Percentiles rank a stretch among this genome's conserved stretches.
These are phyloP conservation scores for Drosophila saltans DNA, from an alignment of 1,140 invertebrate species.

Conservation along the genomic window DNA sequence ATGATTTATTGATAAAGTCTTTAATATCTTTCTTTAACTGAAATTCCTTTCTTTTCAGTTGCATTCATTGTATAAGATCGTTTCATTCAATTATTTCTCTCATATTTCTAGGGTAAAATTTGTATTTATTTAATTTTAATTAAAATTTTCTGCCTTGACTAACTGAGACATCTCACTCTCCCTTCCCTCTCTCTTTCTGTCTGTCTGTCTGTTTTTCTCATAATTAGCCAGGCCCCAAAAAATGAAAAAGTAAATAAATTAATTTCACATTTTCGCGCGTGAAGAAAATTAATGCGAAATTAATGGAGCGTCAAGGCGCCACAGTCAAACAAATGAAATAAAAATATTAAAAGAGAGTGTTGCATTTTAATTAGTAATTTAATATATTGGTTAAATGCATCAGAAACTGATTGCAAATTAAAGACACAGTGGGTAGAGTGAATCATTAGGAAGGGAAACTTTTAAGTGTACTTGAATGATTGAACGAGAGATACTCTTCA, in stretches of 20 bases:
- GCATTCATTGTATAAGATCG: background rate
- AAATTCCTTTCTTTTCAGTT: background rate
- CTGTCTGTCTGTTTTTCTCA: background rate
- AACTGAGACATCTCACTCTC: slow-evolving; percentile 1
- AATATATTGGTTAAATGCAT: slow-evolving; percentile 56
- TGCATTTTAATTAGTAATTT: slow-evolving; percentile 73
- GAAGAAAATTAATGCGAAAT: slow-evolving; percentile 78
- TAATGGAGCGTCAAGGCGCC: slow-evolving; percentile 75
- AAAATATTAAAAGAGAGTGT: slow-evolving; percentile 23
- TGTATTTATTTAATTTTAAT: slow-evolving; percentile 59
- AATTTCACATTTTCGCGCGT: slow-evolving; percentile 74
- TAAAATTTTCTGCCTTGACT: slow-evolving; percentile 23
- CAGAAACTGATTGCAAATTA: slow-evolving; percentile 9
- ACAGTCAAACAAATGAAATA: slow-evolving; percentile 28
- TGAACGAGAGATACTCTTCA: background rate
- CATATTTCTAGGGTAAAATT: slow-evolving; percentile 28
- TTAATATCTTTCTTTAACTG: too few relatives aligned
- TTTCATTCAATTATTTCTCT: slow-evolving; percentile 17
- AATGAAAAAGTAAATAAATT: slow-evolving; percentile 76
- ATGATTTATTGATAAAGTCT: too few relatives aligned
- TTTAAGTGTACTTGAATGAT: background rate
- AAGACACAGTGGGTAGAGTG: background rate
- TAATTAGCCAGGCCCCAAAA: slow-evolving; percentile 19
- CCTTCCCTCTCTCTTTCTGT: slow-evolving; percentile 3
- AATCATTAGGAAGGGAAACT: background rate